phyloP scores from a whole-genome alignment of 2,888 invertebrate genomes.

The Microplitis manilae region DNA sequence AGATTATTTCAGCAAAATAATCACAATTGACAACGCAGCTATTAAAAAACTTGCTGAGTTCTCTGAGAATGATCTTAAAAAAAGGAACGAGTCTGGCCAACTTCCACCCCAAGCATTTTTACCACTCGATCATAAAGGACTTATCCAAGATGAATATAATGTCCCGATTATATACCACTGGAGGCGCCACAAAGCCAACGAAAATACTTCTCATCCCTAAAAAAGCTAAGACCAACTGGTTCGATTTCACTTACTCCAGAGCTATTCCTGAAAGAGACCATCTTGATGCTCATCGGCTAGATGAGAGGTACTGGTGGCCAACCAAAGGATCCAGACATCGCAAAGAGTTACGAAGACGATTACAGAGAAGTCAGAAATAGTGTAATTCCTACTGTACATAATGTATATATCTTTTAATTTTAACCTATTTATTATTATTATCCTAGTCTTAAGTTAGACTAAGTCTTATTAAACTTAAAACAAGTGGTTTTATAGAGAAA shows the following conservation, averaged over 20 bases:
- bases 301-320: not conserved
- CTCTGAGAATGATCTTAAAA: not conserved
- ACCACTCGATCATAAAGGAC: not conserved
- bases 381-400: not conserved
- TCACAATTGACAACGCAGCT: not conserved
- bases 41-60: not conserved
- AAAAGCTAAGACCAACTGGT: not conserved
- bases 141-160: constrained; percentile 28
- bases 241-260: not conserved
- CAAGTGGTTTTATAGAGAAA: not conserved
- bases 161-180: constrained; percentile 34
- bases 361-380: not conserved
- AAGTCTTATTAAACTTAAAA: not conserved
- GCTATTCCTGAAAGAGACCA: not conserved
- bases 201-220: not conserved
- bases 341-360: not conserved
- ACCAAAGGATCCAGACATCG: not conserved
- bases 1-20: not conserved
- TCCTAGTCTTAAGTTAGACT: not conserved
- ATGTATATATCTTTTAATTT: not conserved
- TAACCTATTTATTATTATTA: not conserved
- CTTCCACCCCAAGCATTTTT: constrained; percentile 28
- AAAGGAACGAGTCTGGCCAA: not conserved
- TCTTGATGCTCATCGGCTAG: not conserved
- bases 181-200: constrained; percentile 34